phyloP scores from a whole-genome alignment of 2,797 vertebrate species.

The Tadarida brasiliensis region DNA sequence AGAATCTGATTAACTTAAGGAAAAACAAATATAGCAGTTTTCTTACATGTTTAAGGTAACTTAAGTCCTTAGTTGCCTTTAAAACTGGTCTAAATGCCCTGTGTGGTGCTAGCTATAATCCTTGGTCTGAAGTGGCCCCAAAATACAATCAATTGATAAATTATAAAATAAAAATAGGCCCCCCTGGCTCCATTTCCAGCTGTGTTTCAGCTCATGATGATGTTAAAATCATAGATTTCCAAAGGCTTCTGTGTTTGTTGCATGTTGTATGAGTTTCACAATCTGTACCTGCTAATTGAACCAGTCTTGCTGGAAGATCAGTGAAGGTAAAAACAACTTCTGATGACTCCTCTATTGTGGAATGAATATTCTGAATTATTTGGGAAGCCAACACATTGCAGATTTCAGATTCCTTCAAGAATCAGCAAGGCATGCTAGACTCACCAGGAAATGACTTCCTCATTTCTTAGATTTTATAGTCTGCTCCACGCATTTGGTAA shows the following conservation, averaged over 20 bases:
- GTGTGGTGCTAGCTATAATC: not conserved
- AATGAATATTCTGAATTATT: slow-evolving; percentile 43
- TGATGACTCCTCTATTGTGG: not conserved
- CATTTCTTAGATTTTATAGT: not conserved
- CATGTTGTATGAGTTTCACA: slow-evolving; percentile 45
- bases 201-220: slow-evolving; percentile 16
- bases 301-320: slow-evolving; percentile 31
- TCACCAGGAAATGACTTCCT: slow-evolving; percentile 16
- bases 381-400: slow-evolving; percentile 3
- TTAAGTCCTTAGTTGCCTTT: slow-evolving; percentile 30
- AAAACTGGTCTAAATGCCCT: not conserved
- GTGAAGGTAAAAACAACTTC: slow-evolving; percentile 63
- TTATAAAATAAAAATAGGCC: slow-evolving; percentile 64
- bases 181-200: slow-evolving; percentile 38
- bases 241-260: slow-evolving; percentile 56
- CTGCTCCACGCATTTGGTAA: not conserved
- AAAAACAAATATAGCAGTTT: not conserved
- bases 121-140: not conserved
- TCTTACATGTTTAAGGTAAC: slow-evolving; percentile 21
- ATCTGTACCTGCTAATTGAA: slow-evolving; percentile 17
- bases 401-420: slow-evolving; percentile 50
- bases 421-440: slow-evolving; percentile 44
- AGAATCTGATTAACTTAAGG: slow-evolving; percentile 26
- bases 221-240: slow-evolving; percentile 65
- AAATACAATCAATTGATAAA: slow-evolving; percentile 51